phyloP scores from a whole-genome alignment of 2,797 vertebrate genomes.

The Rousettus madagascariensis region DNA sequence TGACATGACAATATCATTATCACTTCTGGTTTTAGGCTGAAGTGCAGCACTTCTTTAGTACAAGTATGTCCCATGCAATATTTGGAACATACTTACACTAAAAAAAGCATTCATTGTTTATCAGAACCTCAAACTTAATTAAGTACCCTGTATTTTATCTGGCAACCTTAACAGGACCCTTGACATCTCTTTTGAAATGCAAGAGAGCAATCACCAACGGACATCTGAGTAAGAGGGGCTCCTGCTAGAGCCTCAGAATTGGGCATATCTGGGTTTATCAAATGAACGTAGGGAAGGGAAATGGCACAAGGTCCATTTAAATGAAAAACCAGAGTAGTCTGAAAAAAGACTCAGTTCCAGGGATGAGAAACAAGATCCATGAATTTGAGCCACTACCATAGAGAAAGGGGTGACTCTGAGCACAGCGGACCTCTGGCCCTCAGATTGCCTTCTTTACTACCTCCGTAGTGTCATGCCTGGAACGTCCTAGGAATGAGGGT shows the following conservation, averaged over 20 bases:
- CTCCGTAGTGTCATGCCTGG: neutral
- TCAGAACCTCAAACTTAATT: neutral
- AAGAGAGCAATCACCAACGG: neutral
- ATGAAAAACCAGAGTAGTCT: neutral
- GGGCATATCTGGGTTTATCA: neutral
- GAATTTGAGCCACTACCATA: neutral
- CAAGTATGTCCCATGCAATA: neutral
- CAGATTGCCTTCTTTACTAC: neutral
- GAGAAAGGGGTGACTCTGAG: neutral
- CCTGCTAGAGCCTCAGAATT: neutral
- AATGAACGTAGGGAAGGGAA: neutral
- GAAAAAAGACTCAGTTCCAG: neutral
- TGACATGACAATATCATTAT: neutral
- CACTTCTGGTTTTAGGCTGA: constrained; percentile 1
- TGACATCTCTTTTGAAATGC: neutral
- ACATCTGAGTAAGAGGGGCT: neutral
- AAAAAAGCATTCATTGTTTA: neutral
- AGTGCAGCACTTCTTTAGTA: neutral
- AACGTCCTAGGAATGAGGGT: neutral
- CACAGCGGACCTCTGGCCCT: neutral
- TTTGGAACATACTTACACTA: neutral
- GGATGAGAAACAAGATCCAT: neutral
- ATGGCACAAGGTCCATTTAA: neutral
- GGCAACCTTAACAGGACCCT: neutral
- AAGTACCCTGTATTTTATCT: neutral